Evolutionary conservation across 2,113 vertebrate genomes (phyloP), one percentile per base, ranked within the genome.

Genomic region (Channa maculata): DNA sequence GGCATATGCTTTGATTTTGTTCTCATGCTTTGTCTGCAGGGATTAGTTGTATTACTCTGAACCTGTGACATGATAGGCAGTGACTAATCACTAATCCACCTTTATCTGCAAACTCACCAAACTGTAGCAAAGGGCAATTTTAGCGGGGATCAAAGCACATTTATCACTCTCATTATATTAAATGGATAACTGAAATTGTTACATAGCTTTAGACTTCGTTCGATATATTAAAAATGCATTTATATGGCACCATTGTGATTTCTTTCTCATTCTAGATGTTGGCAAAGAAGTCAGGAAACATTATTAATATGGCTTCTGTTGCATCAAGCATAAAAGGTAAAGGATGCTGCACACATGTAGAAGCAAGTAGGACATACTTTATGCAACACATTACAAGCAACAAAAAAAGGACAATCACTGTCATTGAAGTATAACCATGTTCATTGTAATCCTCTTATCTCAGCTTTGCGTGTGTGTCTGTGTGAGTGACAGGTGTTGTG

Each of bases 301-400:
- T 98, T 75, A 98, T 98, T 79, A 99, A 99, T 86, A 98, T 98
- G 97, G 94, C 97, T 66, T 98, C 97, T 48, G 96, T 98, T 80
- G 97, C 95, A 74, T 98, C 97, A 63, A 97, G 96, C 88, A 95
- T 99, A 84, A 98, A 98, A 97, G 97, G 97, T 98, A 79, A 75
- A 73, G 2, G 0, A 39, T 54, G 13, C 13, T 49, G 8, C 37
- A n/a, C 43, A n/a, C 2, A 44, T 46, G 5, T 34, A 49, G n/a
- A 54, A 52, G 43, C 37, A 34, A 45, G 11, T 15, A 61, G 48
- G 75, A 75, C 64, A 67, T 53, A 77, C 49, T 24, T 57, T 69
- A 55, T 33, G 55, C 36, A 24, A 24, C 24, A 24, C 24, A 24
- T 24, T 24, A 24, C 1, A 24, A 24, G 24, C 24, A 24, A 38